Evolutionary conservation across 1,140 invertebrate genomes (phyloP).

Genomic region (Aphis gossypii): DNA sequence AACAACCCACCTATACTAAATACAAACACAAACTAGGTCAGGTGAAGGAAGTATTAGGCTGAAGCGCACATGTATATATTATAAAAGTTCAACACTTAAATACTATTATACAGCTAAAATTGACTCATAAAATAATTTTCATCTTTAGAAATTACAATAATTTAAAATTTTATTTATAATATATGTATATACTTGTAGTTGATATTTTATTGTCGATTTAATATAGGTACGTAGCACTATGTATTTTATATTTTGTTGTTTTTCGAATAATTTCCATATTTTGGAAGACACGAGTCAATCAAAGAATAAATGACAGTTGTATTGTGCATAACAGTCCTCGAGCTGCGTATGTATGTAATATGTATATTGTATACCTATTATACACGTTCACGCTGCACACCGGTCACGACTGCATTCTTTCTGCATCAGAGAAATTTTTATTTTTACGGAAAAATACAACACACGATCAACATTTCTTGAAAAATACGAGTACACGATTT

Average conservation of each 20-base stretch:
- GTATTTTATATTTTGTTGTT: not conserved
- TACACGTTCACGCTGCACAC: not conserved
- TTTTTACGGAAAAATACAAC: constrained; percentile 27
- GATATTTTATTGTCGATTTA: not conserved
- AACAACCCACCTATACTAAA: not conserved
- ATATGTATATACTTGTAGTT: not conserved
- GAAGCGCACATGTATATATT: not conserved
- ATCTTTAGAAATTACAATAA: not conserved
- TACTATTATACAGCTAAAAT: not conserved
- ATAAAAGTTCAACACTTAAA: not conserved
- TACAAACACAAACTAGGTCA: constrained; percentile 26
- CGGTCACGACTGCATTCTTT: constrained; percentile 55
- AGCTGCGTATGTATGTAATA: not conserved
- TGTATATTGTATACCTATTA: not conserved
- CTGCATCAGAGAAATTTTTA: not conserved
- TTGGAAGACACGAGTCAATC: not conserved
- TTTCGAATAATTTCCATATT: constrained; percentile 10
- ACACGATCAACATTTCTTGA: not conserved
- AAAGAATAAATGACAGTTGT: constrained; percentile 21
- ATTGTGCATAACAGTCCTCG: not conserved
- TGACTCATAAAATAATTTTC: not conserved
- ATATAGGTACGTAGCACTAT: not conserved
- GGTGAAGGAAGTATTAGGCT: not conserved
- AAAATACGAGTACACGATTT: not conserved
- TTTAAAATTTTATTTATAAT: not conserved